Conservation (phyloP, 2,888 invertebrate genomes). For the Caenorhabditis sp. region DNA sequence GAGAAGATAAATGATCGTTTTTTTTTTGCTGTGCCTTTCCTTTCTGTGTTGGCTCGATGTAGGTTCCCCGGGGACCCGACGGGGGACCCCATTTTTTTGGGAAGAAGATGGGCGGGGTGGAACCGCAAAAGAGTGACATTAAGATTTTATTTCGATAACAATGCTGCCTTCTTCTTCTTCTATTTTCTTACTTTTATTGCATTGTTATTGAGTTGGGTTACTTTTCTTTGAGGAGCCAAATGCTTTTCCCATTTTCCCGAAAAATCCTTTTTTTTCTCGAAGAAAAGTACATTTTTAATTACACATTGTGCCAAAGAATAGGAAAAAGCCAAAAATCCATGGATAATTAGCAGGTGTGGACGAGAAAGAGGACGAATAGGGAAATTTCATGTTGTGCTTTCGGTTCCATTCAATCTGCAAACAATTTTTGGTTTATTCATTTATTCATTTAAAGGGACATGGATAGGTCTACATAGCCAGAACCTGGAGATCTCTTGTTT, state of each 20-base stretch:
- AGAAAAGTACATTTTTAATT: no score
- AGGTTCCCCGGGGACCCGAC: no score
- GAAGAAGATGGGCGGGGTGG: not conserved
- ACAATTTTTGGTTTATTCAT: not conserved
- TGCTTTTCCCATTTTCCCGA: no score
- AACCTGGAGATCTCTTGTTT: no score
- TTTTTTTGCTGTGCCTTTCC: not conserved
- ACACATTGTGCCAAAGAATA: not conserved
- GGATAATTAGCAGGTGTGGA: not conserved
- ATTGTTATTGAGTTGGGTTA: not conserved
- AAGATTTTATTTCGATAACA: constrained; percentile 48
- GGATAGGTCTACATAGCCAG: no score
- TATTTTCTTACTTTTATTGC: not conserved
- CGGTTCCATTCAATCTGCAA: constrained; percentile 39
- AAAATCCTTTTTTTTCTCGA: no score
- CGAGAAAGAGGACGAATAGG: constrained; percentile 13
- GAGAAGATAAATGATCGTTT: not conserved
- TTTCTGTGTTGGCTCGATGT: not conserved
- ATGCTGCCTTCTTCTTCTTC: constrained; percentile 15
- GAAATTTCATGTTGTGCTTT: constrained; percentile 36
- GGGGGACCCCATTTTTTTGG: not conserved
- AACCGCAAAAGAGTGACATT: constrained; percentile 25
- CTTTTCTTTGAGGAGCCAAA: no score
- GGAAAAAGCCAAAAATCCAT: not conserved
- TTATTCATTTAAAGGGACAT: no score